Base-by-base conservation (phyloP, 92 coral and sea anemone species). In the Ricordea florida region DNA sequence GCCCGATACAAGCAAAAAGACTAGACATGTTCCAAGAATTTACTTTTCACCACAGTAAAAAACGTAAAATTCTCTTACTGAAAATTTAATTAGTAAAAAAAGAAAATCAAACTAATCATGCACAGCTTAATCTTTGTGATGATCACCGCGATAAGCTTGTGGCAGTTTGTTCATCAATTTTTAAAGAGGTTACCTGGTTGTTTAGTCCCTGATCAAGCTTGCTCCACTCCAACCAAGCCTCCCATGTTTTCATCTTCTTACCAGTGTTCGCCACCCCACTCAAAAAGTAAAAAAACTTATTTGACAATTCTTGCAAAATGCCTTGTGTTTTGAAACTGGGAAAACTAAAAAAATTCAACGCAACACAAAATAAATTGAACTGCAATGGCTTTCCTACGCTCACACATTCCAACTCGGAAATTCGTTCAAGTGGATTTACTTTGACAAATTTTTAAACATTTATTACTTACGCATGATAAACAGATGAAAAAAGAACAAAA, bases 131-230 rank as follows among this genome's bases (percentile, higher is more conserved):
- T 70, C 77, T 70, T 70, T 70, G n/a, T n/a, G 77, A 38, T 53
- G 64, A 56, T 56, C 77, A 53, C 13, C 4, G 44, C 43, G 65
- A 70, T 70, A 70, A 70, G 48, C 77, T 70, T 70, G 77, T 52
- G 77, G 77, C 77, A 27, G 53, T 18, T 26, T 25, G 11, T 84
- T 67, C 78, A 84, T 84, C 42, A 84, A 84, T 76, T 69, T 84
- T 84, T 84, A 66, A 84, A 69, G 69, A 65, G 59, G 45, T 84
- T 84, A 67, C 78, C 78, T 78, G 56, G 23, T 41, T 48, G 30
- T 11, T 48, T 33, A 18, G 38, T 60, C 64, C 62, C 70, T 41
- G 47, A 32, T 14, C 57, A 43, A 21, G 52, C 52, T 72, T 38
- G 34, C 24, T 22, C 76, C 62, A 27, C 66, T 78, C 67, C 66